Evolutionary conservation across 37 sponge, comb jelly and placozoan species (phyloP).

Genomic region (Lycopodina hypogea): DNA sequence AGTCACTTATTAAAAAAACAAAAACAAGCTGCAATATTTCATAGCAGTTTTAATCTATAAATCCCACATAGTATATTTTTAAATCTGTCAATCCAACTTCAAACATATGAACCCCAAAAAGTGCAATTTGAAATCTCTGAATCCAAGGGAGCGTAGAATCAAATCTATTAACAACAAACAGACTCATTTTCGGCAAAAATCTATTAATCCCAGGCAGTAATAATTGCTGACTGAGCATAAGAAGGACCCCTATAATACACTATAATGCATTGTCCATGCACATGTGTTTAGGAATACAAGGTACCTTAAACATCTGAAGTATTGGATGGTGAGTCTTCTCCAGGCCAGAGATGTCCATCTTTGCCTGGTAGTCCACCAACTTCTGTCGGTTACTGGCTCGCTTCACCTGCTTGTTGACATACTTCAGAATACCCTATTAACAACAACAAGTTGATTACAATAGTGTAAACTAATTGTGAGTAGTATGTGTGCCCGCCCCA

Average conservation of each 20-base stretch:
- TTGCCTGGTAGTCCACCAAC: slow-evolving; percentile 57
- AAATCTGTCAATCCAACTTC: neutral
- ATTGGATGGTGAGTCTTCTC: slow-evolving; percentile 62
- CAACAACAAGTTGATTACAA: neutral
- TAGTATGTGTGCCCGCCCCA: neutral
- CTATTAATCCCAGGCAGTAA: too few species aligned
- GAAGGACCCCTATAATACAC: neutral
- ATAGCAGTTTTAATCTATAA: too few species aligned
- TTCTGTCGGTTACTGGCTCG: slow-evolving; percentile 24
- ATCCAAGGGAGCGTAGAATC: too few species aligned
- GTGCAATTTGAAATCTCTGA: too few species aligned
- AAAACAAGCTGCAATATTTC: too few species aligned
- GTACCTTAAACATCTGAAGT: slow-evolving; percentile 59
- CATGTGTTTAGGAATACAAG: too few species aligned
- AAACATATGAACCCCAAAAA: neutral
- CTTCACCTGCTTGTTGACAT: slow-evolving; percentile 70
- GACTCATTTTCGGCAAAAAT: too few species aligned
- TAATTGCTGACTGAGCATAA: neutral
- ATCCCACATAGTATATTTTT: too few species aligned
- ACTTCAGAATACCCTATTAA: slow-evolving; percentile 33
- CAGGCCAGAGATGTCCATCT: slow-evolving; percentile 64
- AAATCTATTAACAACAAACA: too few species aligned
- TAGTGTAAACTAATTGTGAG: neutral
- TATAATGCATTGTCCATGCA: too few species aligned
- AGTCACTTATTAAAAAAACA: too few species aligned